A percentile compares a stretch with the other conserved stretches of the same genome.
Evolutionary conservation across 2,888 invertebrate species (phyloP).

Genomic region (Agrotis segetum): DNA sequence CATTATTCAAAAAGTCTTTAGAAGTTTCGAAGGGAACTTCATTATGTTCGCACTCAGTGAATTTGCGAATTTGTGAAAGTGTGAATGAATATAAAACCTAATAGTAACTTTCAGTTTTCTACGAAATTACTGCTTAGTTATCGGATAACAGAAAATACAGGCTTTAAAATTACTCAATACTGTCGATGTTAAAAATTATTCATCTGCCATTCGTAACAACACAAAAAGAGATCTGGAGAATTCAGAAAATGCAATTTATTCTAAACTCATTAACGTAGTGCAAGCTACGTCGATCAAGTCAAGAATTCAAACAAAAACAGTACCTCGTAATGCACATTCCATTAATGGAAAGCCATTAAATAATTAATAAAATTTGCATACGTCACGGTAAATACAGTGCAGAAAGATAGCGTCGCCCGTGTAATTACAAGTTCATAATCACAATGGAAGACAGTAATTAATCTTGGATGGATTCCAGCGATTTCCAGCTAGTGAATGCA

Average conservation of each 20-base stretch:
- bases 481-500: slow-evolving; percentile 71
- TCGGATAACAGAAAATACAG: background rate
- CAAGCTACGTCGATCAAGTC: slow-evolving; percentile 14
- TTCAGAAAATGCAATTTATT: slow-evolving; percentile 9
- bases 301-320: slow-evolving; percentile 43
- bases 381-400: slow-evolving; percentile 49
- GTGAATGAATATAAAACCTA: background rate
- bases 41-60: too few species aligned
- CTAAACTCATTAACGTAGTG: slow-evolving; percentile 17
- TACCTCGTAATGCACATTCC: slow-evolving; percentile 33
- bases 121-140: background rate
- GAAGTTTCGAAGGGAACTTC: background rate
- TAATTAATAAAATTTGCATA: slow-evolving; percentile 57
- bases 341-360: slow-evolving; percentile 49
- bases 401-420: slow-evolving; percentile 54
- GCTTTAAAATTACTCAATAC: background rate
- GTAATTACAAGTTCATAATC: slow-evolving; percentile 63
- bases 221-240: background rate
- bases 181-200: background rate
- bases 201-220: background rate
- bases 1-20: background rate
- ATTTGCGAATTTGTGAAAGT: background rate
- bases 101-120: background rate
- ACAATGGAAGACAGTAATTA: slow-evolving; percentile 69
- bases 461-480: slow-evolving; percentile 74